Base-by-base conservation (phyloP, 2,113 vertebrate species). In the Suncus etruscus region DNA sequence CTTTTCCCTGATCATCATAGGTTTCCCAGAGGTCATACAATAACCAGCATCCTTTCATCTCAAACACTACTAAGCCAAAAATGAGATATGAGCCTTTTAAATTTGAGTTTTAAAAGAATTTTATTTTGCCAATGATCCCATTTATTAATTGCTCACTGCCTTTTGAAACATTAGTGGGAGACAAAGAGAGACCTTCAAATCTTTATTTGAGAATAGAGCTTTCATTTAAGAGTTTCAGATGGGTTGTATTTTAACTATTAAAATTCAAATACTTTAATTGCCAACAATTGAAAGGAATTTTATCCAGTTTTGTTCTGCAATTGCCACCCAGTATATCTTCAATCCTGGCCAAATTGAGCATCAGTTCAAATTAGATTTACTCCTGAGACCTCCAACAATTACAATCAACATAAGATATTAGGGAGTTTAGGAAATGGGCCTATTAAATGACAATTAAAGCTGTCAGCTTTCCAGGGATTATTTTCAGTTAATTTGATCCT, bases 311-410 rank as follows among this genome's bases (percentile, higher is more conserved):
- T 91, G 76, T 69, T 96, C 89, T 70, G 86, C n/a, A 96, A 91
- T 77, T 86, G 66, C 94, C 95, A 95, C 51, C 63, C 72, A 45
- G 22, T 11, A 86, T 1, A 83, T 95, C 96, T 93, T 96, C 76
- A 94, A 73, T 87, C 50, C 72, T 87, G 50, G 93, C 91, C 89
- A 96, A 93, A 94, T 54, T 88, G 91, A 86, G 95, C 81, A 65
- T 82, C 9, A 0, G 24, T 95, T 96, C 97, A 96, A 96, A 97
- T 95, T 92, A 96, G 50, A 88, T 96, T 9, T 79, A 76, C 89
- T 54, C 51, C 6, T 25, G 89, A 92, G 94, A 87, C 75, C 76
- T 63, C 83, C 10, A 7, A 83, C 89, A 92, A 96, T 93, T 84
- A 92, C 82, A 94, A 61, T 87, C 93, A 92, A 90, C 87, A 84